Base-by-base conservation (phyloP, 2,113 vertebrate genomes). In the Nesogale talazaci region DNA sequence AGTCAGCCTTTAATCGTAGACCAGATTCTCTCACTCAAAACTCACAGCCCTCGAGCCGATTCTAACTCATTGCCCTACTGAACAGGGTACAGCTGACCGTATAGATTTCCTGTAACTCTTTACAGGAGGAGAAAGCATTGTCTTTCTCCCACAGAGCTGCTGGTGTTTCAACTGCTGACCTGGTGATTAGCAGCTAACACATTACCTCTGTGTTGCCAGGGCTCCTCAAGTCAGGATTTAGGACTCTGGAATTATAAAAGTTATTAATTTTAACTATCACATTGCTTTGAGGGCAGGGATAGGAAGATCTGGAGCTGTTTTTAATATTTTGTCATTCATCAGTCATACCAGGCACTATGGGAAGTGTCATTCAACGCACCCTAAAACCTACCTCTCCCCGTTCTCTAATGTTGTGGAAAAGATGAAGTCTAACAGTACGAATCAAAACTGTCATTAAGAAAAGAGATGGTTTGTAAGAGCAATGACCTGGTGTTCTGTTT, bases 191-290 rank as follows among this genome's bases (percentile, higher is more conserved):
- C 46, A 52, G 46, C 46, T 5, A 52, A 52, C 5, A 52, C 46
- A 52, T 52, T 12, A 52, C 46, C 46, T 12, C 46, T 52, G 14
- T 10, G 10, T 10, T 46, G 10, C 42, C 42, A 10, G 42, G 42
- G 42, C 42, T 46, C 42, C 42, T 46, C 42, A 46, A 10, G 42
- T 46, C 42, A 46, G 42, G 10, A 46, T 91, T 36, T 20, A 76
- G 69, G 63, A 15, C 63, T 82, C 42, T 92, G 81, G 19, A 16
- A 79, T 83, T 72, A 14, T 57, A 34, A 72, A 25, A 57, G 9
- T 94, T 85, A 46, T 46, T 46, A 34, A 86, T 85, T 96, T 86
- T 22, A 91, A 81, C 1, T 83, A 46, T 83, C 52, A 38, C 17
- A 76, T 67, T 83, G 42, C 40, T 91, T 83, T 92, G 69, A 83